Evolutionary conservation across 2,113 vertebrate genomes (phyloP).

Genomic region (Felis catus): DNA sequence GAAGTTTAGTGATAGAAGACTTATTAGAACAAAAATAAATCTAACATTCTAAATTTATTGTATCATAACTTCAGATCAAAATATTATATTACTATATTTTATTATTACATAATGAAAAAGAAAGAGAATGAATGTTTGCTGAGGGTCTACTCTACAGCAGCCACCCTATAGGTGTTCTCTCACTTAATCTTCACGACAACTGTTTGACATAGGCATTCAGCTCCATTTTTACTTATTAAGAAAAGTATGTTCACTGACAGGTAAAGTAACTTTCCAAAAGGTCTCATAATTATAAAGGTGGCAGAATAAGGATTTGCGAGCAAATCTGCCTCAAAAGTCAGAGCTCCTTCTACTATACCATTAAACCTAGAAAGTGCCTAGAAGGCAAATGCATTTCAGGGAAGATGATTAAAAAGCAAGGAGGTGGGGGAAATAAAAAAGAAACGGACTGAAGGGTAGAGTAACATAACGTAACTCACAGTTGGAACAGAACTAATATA

Average conservation of each 20-base stretch:
- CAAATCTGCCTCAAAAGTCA: background rate
- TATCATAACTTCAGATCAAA: background rate
- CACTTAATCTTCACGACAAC: background rate
- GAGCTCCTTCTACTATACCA: background rate
- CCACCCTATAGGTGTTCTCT: background rate
- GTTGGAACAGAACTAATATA: background rate
- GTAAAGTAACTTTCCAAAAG: background rate
- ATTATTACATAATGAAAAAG: background rate
- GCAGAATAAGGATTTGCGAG: background rate
- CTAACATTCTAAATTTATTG: background rate
- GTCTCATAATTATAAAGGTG: constrained; percentile 6
- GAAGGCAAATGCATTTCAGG: constrained; percentile 4
- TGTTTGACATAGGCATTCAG: background rate
- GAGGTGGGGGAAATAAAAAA: background rate
- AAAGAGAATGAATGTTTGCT: background rate
- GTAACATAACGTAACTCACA: constrained; percentile 10
- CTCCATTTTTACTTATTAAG: background rate
- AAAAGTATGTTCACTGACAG: background rate
- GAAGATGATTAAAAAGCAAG: constrained; percentile 11
- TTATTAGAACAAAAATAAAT: background rate
- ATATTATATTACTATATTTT: background rate
- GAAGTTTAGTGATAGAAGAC: background rate
- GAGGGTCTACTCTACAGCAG: background rate
- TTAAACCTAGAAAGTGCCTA: background rate
- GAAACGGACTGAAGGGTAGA: background rate